Evolutionary conservation across 1,140 invertebrate species (phyloP).

Genomic region (Ceratina australensis): DNA sequence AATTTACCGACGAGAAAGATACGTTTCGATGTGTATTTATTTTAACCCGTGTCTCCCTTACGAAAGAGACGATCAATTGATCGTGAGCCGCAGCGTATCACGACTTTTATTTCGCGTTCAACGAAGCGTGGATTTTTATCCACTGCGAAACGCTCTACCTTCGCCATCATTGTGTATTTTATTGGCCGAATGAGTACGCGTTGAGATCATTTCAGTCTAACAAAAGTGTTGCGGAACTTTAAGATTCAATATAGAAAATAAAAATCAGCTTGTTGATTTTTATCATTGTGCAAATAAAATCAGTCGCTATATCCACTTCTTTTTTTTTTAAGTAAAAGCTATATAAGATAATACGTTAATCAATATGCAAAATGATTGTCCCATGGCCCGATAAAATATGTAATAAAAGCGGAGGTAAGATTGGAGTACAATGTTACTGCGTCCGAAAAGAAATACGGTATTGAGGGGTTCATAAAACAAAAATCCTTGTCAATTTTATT

Average conservation of each 20-base stretch:
- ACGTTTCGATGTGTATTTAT: conserved; percentile 44
- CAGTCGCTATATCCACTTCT: background rate
- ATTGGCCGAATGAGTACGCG: conserved; percentile 2
- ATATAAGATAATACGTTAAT: background rate
- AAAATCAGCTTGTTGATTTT: background rate
- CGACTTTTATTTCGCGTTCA: conserved; percentile 45
- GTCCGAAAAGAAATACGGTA: background rate
- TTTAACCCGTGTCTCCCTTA: conserved; percentile 32
- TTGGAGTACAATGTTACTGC: background rate
- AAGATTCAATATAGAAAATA: background rate
- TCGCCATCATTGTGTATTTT: background rate
- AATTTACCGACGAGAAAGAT: conserved; percentile 29
- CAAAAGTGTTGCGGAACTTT: background rate
- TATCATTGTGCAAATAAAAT: background rate
- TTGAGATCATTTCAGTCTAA: background rate
- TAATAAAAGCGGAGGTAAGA: background rate
- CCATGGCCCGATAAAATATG: conserved; percentile 16
- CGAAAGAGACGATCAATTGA: conserved; percentile 41
- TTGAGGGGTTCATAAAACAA: too few species aligned
- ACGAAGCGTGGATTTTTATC: conserved; percentile 55
- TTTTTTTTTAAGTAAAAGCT: background rate
- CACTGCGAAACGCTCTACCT: conserved; percentile 12
- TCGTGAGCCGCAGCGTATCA: conserved; percentile 22
- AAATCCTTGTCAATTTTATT: too few species aligned
- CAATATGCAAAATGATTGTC: conserved; percentile 4